A percentile compares a stretch with the other conserved stretches of the same genome.
phyloP scores from a whole-genome alignment of 2,888 invertebrate species.

The Limnephilus marmoratus region DNA sequence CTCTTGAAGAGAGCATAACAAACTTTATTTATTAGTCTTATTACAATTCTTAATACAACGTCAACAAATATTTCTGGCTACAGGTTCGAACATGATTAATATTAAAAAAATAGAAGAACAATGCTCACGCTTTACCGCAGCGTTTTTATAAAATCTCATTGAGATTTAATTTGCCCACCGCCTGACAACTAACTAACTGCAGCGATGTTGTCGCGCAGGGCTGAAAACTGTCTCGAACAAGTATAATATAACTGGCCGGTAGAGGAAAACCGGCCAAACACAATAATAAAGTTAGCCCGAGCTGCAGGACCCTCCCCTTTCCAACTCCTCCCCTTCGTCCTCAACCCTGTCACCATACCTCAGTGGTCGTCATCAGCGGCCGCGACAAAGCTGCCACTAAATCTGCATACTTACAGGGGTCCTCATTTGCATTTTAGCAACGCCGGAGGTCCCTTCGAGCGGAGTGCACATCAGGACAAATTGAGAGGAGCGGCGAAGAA shows the following conservation, averaged over 20 bases:
- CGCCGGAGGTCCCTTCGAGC: not conserved
- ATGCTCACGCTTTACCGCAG: not conserved
- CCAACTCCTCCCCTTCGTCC: not conserved
- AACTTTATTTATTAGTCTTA: not conserved
- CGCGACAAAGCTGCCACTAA: conserved; percentile 54
- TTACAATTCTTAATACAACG: not conserved
- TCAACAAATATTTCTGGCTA: not conserved
- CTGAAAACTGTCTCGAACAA: not conserved
- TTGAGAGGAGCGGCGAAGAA: not conserved
- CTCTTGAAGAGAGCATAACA: not conserved
- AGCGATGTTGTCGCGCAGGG: not conserved
- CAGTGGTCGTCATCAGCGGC: conserved; percentile 13
- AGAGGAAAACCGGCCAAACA: conserved; percentile 45
- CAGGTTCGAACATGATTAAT: not conserved
- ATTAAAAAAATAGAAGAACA: not conserved
- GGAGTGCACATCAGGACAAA: not conserved
- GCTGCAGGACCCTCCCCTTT: conserved; percentile 23
- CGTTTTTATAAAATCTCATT: not conserved
- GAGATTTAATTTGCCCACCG: not conserved
- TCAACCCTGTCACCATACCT: not conserved
- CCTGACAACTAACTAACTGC: not conserved
- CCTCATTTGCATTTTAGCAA: conserved; percentile 46
- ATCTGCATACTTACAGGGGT: conserved; percentile 45
- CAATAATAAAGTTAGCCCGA: conserved; percentile 45
- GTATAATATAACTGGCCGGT: not conserved